phyloP scores from a whole-genome alignment of 2,113 vertebrate genomes.

The Dissostichus mawsoni region DNA sequence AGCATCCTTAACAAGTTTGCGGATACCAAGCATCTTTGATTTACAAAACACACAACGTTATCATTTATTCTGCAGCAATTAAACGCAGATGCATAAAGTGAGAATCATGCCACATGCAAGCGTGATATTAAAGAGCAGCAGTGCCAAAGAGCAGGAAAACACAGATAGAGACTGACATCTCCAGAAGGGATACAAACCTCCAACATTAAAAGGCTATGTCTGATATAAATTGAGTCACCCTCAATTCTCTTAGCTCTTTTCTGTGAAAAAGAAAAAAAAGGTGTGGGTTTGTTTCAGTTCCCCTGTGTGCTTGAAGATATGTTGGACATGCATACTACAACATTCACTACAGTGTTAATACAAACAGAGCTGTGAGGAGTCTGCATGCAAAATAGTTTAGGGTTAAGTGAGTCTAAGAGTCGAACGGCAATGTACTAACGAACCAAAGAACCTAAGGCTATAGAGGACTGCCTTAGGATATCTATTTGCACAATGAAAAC shows the following conservation, averaged over 20 bases:
- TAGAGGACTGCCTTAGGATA: slow-evolving; percentile 8
- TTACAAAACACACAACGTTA: slow-evolving; percentile 36
- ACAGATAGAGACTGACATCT: slow-evolving; percentile 67
- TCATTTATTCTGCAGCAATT: slow-evolving; percentile 32
- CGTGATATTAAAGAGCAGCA: slow-evolving; percentile 68
- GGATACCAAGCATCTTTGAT: slow-evolving; percentile 2
- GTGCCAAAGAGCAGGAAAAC: slow-evolving; percentile 87
- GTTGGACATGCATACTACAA: slow-evolving; percentile 66
- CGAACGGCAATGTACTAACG: slow-evolving; percentile 14
- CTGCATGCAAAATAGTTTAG: slow-evolving; percentile 63
- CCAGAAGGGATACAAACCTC: slow-evolving; percentile 97
- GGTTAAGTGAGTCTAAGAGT: slow-evolving; percentile 13
- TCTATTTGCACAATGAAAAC: slow-evolving; percentile 33
- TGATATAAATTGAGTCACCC: slow-evolving; percentile 99
- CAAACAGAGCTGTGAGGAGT: slow-evolving; percentile 45
- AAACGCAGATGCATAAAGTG: slow-evolving; percentile 22
- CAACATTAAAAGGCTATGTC: slow-evolving; percentile 99
- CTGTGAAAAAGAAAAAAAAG: slow-evolving; percentile 89
- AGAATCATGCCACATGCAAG: slow-evolving; percentile 75
- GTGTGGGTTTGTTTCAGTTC: slow-evolving; percentile 75
- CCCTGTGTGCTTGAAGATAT: slow-evolving; percentile 58
- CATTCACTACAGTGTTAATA: slow-evolving; percentile 52
- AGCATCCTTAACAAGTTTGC: slow-evolving; percentile 9
- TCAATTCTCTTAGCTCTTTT: slow-evolving; percentile 98
- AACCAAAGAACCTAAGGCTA: slow-evolving; percentile 34